Conservation (phyloP, 2,113 vertebrate species). For the Scortum barcoo region DNA sequence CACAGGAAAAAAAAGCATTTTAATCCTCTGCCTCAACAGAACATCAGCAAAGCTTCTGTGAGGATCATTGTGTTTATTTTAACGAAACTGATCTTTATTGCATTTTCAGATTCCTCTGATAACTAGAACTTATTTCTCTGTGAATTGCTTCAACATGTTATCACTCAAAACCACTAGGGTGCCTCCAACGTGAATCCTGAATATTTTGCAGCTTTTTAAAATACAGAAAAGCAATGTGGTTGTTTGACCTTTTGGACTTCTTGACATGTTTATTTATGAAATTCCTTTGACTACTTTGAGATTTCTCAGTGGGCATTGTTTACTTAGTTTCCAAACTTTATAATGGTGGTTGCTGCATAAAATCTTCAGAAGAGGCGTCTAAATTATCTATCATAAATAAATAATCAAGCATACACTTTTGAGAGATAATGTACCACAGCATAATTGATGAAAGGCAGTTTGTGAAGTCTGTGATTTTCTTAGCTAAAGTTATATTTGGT, state of each 20-base stretch:
- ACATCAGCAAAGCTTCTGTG: conserved; percentile 44
- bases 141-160: conserved; percentile 66
- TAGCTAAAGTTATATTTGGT: conserved; percentile 9
- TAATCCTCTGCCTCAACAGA: conserved; percentile 49
- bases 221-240: conserved; percentile 58
- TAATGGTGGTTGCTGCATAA: conserved; percentile 26
- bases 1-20: conserved; percentile 55
- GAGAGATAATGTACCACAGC: neutral
- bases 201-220: conserved; percentile 59
- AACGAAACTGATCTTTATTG: conserved; percentile 58
- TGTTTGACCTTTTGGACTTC: conserved; percentile 68
- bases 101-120: conserved; percentile 47
- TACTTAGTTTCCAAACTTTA: conserved; percentile 40
- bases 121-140: conserved; percentile 45
- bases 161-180: conserved; percentile 46
- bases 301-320: conserved; percentile 32
- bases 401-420: conserved; percentile 8
- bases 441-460: conserved; percentile 4
- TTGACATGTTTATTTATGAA: conserved; percentile 73
- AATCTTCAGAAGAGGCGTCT: neutral
- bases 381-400: conserved; percentile 33
- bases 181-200: conserved; percentile 43
- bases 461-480: neutral
- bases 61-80: conserved; percentile 71
- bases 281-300: conserved; percentile 41